phyloP scores from a whole-genome alignment of 2,888 invertebrate genomes.

The Diploptera punctata region DNA sequence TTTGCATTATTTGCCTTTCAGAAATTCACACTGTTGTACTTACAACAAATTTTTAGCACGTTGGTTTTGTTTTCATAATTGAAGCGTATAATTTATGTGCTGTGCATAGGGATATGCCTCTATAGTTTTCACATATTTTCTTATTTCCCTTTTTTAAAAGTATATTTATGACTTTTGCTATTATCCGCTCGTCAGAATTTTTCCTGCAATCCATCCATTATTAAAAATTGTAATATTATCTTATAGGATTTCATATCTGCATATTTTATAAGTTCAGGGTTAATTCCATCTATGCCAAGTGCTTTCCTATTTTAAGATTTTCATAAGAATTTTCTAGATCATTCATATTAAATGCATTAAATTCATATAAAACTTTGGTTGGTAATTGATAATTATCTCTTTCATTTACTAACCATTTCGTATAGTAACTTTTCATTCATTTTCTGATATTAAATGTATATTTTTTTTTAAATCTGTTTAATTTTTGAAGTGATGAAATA shows the following conservation, averaged over 20 bases:
- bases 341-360: not conserved
- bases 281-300: not conserved
- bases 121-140: not conserved
- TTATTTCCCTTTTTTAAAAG: not conserved
- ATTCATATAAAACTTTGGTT: not conserved
- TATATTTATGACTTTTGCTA: not conserved
- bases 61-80: not conserved
- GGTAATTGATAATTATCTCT: not conserved
- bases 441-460: not conserved
- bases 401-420: not conserved
- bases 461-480: not conserved
- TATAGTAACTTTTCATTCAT: not conserved
- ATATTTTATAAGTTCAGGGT: not conserved
- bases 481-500: not conserved
- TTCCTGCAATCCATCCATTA: not conserved
- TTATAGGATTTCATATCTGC: not conserved
- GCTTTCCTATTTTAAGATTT: not conserved
- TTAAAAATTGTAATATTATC: not conserved
- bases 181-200: not conserved
- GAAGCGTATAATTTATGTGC: not conserved
- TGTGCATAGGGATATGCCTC: not conserved
- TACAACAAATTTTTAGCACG: not conserved
- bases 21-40: not conserved
- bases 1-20: not conserved
- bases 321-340: not conserved